Evolutionary conservation across 2,888 invertebrate genomes (phyloP).

Genomic region (Resseliella maxima): DNA sequence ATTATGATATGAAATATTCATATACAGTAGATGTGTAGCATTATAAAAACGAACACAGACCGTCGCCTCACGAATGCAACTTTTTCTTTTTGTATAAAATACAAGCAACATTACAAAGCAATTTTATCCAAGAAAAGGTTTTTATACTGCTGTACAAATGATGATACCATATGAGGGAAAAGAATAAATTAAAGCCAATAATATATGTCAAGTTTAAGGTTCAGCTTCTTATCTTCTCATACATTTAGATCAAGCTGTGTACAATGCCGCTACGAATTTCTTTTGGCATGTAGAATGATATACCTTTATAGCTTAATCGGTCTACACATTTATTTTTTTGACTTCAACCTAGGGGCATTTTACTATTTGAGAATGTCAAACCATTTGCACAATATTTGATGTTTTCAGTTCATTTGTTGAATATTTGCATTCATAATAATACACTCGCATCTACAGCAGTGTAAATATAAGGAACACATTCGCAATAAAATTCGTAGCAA

Average conservation of each 20-base stretch:
- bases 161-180: conserved; percentile 17
- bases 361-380: no score
- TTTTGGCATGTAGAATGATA: not conserved
- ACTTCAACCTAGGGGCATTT: no score
- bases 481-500: no score
- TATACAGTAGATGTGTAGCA: conserved; percentile 14
- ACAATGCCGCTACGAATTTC: not conserved
- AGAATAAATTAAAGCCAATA: conserved; percentile 9
- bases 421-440: no score
- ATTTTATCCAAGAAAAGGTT: conserved; percentile 1
- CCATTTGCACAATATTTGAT: no score
- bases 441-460: no score
- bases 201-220: conserved; percentile 1
- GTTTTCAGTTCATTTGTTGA: no score
- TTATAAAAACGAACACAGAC: not conserved
- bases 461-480: no score
- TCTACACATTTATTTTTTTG: no score
- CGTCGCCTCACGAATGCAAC: conserved; percentile 38
- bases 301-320: not conserved
- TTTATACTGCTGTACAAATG: conserved; percentile 5
- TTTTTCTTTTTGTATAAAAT: not conserved
- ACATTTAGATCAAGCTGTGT: not conserved
- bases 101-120: not conserved
- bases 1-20: conserved; percentile 13
- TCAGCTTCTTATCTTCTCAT: not conserved